Evolutionary conservation across 2,888 invertebrate genomes (phyloP).

Genomic region (Nephrocerus scutellatus): DNA sequence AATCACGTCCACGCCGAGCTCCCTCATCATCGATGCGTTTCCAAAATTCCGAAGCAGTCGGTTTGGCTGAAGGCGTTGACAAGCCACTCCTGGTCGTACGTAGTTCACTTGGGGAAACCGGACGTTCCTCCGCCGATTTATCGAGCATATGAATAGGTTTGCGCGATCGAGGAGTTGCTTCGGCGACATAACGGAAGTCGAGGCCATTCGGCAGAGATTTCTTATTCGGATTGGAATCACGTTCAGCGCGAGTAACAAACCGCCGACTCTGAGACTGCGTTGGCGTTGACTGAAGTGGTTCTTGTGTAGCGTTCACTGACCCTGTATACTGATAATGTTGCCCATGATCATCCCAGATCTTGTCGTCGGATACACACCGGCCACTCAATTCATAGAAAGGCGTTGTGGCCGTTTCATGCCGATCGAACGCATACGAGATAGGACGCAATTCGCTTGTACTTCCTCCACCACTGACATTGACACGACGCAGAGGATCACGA

Average conservation of each 20-base stretch:
- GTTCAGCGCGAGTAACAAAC: slow-evolving; percentile 39
- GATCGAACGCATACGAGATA: slow-evolving; percentile 52
- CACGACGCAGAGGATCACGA: slow-evolving; percentile 60
- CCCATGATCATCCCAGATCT: slow-evolving; percentile 44
- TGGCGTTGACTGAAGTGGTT: slow-evolving; percentile 21
- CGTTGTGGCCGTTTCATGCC: slow-evolving; percentile 22
- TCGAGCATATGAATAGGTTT: slow-evolving; percentile 62
- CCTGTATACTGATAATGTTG: slow-evolving; percentile 42
- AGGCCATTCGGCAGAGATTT: slow-evolving; percentile 42
- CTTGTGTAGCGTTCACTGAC: slow-evolving; percentile 30
- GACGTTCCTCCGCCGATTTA: background rate
- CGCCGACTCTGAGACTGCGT: slow-evolving; percentile 27
- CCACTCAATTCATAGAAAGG: slow-evolving; percentile 26
- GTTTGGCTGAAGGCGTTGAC: slow-evolving; percentile 27
- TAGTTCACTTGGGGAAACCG: slow-evolving; percentile 32
- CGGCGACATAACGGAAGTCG: slow-evolving; percentile 62
- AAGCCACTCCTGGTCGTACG: slow-evolving; percentile 42
- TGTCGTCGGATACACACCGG: slow-evolving; percentile 47
- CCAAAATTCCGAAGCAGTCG: slow-evolving; percentile 56
- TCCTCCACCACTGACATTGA: slow-evolving; percentile 46
- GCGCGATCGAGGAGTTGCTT: slow-evolving; percentile 64
- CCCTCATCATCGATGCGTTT: slow-evolving; percentile 55
- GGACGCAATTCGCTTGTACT: slow-evolving; percentile 47
- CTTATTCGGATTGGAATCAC: slow-evolving; percentile 38
- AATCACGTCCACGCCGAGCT: slow-evolving; percentile 35